phyloP scores from a whole-genome alignment of 2,113 vertebrate species.

The Vulpes ferrilata region DNA sequence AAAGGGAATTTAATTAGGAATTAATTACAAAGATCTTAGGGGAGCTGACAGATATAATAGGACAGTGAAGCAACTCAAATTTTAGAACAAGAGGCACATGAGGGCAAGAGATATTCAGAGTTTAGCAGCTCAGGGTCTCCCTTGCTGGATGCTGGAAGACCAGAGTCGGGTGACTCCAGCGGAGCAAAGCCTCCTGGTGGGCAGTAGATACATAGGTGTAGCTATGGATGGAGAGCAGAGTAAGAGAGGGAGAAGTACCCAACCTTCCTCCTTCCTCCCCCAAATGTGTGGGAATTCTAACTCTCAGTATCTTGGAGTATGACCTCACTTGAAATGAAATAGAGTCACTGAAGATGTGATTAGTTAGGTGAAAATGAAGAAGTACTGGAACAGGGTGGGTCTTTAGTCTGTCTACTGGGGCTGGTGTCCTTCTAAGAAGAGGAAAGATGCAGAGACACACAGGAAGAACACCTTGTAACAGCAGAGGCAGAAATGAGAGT shows the following conservation, averaged over 20 bases:
- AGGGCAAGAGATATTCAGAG: background rate
- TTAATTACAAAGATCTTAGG: slow-evolving; percentile 62
- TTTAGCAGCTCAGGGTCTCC: background rate
- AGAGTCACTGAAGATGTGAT: background rate
- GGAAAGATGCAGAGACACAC: background rate
- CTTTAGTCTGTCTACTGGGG: background rate
- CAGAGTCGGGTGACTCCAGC: background rate
- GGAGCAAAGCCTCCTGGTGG: background rate
- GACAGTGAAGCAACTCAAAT: background rate
- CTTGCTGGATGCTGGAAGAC: background rate
- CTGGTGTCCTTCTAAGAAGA: background rate
- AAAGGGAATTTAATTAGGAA: slow-evolving; percentile 65
- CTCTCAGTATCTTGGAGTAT: background rate
- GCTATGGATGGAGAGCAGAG: background rate
- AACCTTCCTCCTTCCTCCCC: background rate
- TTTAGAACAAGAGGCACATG: background rate
- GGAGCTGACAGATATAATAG: slow-evolving; percentile 54
- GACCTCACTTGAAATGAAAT: background rate
- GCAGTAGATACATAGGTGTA: background rate
- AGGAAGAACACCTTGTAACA: background rate
- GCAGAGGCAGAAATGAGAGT: background rate
- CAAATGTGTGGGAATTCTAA: background rate
- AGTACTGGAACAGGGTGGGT: background rate
- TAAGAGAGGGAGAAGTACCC: background rate
- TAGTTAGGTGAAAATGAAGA: background rate